Conservation (phyloP, 2,113 vertebrate genomes). For the Drymodes brunneopygia region DNA sequence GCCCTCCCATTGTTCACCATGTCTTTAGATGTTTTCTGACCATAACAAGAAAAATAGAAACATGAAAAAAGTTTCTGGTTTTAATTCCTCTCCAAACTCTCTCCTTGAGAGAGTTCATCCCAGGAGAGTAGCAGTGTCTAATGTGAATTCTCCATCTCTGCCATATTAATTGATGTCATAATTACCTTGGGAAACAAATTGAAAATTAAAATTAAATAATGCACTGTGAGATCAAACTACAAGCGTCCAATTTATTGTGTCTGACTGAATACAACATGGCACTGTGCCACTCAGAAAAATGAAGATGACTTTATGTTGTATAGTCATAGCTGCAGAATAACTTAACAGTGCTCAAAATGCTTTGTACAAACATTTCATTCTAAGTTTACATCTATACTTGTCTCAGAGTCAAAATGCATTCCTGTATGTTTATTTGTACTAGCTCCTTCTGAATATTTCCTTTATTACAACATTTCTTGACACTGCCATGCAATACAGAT, state of each 20-base stretch:
- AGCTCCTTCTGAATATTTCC: not conserved
- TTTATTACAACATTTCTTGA: not conserved
- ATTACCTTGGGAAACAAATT: conserved; percentile 17
- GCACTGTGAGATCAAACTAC: not conserved
- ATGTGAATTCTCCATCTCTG: not conserved
- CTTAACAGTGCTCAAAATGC: not conserved
- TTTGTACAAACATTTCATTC: conserved; percentile 13
- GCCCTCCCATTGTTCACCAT: not conserved
- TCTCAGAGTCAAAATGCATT: not conserved
- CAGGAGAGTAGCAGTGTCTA: not conserved
- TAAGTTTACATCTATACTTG: not conserved
- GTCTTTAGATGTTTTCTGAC: not conserved
- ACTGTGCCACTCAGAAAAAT: not conserved
- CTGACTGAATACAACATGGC: not conserved
- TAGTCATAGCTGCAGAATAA: not conserved
- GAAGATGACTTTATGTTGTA: not conserved
- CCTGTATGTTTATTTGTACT: conserved; percentile 3
- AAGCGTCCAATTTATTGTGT: not conserved
- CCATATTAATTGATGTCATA: conserved; percentile 4
- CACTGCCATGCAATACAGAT: not conserved
- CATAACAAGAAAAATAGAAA: not conserved
- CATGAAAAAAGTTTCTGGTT: not conserved
- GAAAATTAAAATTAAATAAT: conserved; percentile 44
- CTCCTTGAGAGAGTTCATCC: not conserved
- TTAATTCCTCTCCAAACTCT: not conserved